A percentile compares a stretch with the other conserved stretches of the same genome.
Conservation (phyloP, 2,113 vertebrate species). For the Oophaga pumilio region DNA sequence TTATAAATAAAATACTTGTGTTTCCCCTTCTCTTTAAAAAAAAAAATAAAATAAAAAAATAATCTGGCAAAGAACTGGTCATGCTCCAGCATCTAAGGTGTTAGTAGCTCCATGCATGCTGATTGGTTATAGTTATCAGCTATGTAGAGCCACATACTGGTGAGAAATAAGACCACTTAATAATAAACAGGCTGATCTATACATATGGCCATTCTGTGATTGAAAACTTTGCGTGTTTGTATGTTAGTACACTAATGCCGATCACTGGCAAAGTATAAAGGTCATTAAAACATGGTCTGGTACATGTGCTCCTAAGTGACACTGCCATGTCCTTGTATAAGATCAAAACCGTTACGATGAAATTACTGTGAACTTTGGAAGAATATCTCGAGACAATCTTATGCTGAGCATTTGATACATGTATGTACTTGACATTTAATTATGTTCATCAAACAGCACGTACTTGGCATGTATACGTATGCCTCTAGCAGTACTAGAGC, state of each 20-base stretch:
- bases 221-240: background rate
- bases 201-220: background rate
- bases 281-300: background rate
- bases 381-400: background rate
- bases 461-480: constrained; percentile 1
- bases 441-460: constrained; percentile 29
- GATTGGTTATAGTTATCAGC: no score
- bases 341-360: background rate
- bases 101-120: no score
- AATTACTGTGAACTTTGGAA: constrained; percentile 41
- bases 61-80: no score
- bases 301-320: background rate
- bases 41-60: no score
- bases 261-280: background rate
- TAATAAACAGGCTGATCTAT: background rate
- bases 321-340: background rate
- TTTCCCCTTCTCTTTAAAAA: no score
- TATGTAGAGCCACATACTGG: no score
- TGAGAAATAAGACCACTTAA: background rate
- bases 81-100: no score
- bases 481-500: background rate
- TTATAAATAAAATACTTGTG: no score
- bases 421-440: constrained; percentile 39
- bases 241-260: no score
- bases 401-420: constrained; percentile 22